phyloP scores from a whole-genome alignment of 2,888 invertebrate species.

The Spilosoma lubricipeda region DNA sequence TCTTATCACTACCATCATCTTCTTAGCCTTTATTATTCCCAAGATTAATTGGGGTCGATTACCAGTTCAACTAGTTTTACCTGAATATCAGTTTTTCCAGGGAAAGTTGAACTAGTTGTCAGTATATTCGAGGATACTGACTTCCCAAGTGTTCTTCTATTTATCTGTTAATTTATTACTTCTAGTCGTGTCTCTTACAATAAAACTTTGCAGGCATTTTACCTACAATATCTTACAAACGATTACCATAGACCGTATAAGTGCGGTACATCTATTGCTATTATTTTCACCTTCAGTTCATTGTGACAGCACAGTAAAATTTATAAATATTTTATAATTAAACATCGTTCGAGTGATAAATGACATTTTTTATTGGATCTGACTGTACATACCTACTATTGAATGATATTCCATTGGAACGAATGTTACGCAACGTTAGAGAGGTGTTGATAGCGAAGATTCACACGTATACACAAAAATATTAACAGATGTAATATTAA shows the following conservation, averaged over 20 bases:
- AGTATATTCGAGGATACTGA: too few species aligned
- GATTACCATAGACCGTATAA: background rate
- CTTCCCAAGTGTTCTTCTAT: too few species aligned
- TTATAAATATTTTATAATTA: background rate
- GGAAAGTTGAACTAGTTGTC: too few species aligned
- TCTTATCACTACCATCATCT: too few species aligned
- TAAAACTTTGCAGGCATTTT: too few species aligned
- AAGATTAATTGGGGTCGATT: too few species aligned
- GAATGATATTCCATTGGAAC: slow-evolving; percentile 13
- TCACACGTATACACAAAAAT: slow-evolving; percentile 17
- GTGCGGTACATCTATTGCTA: background rate
- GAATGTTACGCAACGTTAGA: slow-evolving; percentile 37
- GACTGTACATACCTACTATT: slow-evolving; percentile 6
- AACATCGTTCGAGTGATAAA: background rate
- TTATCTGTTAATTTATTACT: too few species aligned
- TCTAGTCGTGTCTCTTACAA: too few species aligned
- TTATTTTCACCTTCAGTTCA: background rate
- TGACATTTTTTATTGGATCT: background rate
- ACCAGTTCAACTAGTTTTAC: too few species aligned
- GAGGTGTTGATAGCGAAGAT: slow-evolving; percentile 40
- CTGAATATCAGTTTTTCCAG: too few species aligned
- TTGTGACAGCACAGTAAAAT: background rate
- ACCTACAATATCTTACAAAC: too few species aligned
- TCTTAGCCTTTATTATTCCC: too few species aligned
- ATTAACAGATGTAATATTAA: slow-evolving; percentile 7